A percentile compares a stretch with the other conserved stretches of the same genome.
phyloP scores from a whole-genome alignment of 2,797 vertebrate species.

The Neosilurus hyrtlii region DNA sequence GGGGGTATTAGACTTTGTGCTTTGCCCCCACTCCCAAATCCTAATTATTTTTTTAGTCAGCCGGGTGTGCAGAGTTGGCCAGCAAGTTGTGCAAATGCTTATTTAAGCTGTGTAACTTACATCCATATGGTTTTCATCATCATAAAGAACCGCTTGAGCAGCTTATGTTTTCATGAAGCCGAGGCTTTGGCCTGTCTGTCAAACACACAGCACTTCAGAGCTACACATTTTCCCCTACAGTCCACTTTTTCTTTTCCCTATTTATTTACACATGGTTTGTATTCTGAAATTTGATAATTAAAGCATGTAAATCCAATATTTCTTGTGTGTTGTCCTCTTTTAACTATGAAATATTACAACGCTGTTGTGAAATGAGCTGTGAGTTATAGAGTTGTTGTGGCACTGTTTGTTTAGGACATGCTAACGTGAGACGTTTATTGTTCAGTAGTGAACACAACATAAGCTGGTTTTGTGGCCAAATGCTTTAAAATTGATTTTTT shows the following conservation, averaged over 20 bases:
- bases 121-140: slow-evolving; percentile 63
- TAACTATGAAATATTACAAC: not conserved
- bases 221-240: slow-evolving; percentile 24
- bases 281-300: slow-evolving; percentile 22
- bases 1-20: slow-evolving; percentile 42
- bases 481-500: no score
- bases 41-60: slow-evolving; percentile 64
- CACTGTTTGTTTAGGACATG: not conserved
- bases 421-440: no score
- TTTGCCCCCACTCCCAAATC: slow-evolving; percentile 50
- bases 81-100: slow-evolving; percentile 62
- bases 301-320: not conserved
- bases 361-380: not conserved
- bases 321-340: slow-evolving; percentile 17
- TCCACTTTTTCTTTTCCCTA: slow-evolving; percentile 30
- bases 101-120: slow-evolving; percentile 62
- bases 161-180: slow-evolving; percentile 55
- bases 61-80: slow-evolving; percentile 58
- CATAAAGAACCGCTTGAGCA: slow-evolving; percentile 57
- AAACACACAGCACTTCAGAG: slow-evolving; percentile 46
- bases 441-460: no score
- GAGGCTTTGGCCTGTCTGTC: slow-evolving; percentile 57
- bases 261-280: slow-evolving; percentile 23
- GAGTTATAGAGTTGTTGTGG: not conserved
- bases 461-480: no score